Base-by-base conservation (phyloP, 2,797 vertebrate genomes). In the Acipenser transmontanus region DNA sequence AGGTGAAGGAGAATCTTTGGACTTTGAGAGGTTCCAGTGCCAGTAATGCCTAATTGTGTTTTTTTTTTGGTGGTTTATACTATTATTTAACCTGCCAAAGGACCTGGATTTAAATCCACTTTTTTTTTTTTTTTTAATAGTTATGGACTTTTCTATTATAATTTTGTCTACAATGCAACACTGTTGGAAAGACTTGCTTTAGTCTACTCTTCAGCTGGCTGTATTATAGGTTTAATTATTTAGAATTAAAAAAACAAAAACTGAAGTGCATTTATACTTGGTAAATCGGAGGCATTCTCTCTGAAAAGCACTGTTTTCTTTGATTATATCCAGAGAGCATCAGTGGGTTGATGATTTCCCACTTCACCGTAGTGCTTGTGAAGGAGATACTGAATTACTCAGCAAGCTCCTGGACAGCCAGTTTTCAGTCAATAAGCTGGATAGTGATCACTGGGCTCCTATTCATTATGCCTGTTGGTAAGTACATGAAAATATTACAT, bases 311-410 rank as follows among this genome's bases (percentile, higher is more conserved):
- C 8, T 54, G n/a, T 54, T 54, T n/a, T 54, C 8, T n/a, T 54
- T 54, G 9, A 54, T 54, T 1, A 8, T 7, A 14, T 66, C 6
- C 65, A 98, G 97, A 77, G 97, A 99, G 72, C 95, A 89, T 13
- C 97, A 98, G 71, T 99, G 97, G 97, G 96, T 99, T 74, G 97
- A 99, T 47, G 97, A 98, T 86, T 99, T 99, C 77, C 97, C 97
- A 48, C 93, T 99, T 64, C 97, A 99, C 76, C 96, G 97, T 68
- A 98, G 94, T 60, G 95, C 96, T 80, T 98, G 96, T 67, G 96
- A 99, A 83, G 97, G 97, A 0, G 96, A 98, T 85, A 93, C 91
- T 6, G 93, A 95, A 74, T 89, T 98, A 75, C 81, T 98, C n/a
- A 87, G 86, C 49, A 95, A 93, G 73, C 93, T 98, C 59, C 86